Percentiles rank a stretch among this genome's conserved stretches.
phyloP scores from a whole-genome alignment of 23 tunicate species.

The Halocynthia aurantium region DNA sequence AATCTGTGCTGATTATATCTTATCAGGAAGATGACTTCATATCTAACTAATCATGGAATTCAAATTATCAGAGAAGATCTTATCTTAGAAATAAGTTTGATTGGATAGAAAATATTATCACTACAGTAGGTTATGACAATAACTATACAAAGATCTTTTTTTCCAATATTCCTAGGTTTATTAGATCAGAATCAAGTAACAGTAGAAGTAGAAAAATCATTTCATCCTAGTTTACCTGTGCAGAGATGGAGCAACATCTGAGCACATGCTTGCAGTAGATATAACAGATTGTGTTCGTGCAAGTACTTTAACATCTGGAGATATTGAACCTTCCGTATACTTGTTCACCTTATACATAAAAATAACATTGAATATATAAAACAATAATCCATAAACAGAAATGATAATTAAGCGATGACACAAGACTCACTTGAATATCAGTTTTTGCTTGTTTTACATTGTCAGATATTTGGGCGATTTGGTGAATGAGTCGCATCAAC shows the following conservation, averaged over 20 bases:
- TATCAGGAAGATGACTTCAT: too few species aligned
- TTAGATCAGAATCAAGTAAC: too few species aligned
- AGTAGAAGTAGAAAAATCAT: too few species aligned
- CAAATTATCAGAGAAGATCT: too few species aligned
- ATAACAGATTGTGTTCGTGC: constrained; percentile 19
- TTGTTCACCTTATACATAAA: constrained; percentile 53
- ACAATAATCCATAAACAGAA: not conserved
- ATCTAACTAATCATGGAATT: too few species aligned
- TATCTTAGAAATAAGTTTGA: too few species aligned
- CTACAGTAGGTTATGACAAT: too few species aligned
- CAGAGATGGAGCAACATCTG: not conserved
- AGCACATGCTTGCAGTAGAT: constrained; percentile 1
- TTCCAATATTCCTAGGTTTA: too few species aligned
- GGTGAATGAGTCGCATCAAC: constrained; percentile 49
- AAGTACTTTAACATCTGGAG: constrained; percentile 42
- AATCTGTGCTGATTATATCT: too few species aligned
- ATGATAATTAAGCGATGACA: not conserved
- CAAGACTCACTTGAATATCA: constrained; percentile 45
- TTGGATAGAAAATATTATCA: too few species aligned
- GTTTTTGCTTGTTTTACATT: constrained; percentile 68
- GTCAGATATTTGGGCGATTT: constrained; percentile 51
- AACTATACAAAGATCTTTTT: too few species aligned
- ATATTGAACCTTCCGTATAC: constrained; percentile 71
- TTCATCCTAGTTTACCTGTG: not conserved
- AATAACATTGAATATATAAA: not conserved